Evolutionary conservation across 64 coral and sea anemone species (phyloP).

Genomic region (Montipora efflorescens): DNA sequence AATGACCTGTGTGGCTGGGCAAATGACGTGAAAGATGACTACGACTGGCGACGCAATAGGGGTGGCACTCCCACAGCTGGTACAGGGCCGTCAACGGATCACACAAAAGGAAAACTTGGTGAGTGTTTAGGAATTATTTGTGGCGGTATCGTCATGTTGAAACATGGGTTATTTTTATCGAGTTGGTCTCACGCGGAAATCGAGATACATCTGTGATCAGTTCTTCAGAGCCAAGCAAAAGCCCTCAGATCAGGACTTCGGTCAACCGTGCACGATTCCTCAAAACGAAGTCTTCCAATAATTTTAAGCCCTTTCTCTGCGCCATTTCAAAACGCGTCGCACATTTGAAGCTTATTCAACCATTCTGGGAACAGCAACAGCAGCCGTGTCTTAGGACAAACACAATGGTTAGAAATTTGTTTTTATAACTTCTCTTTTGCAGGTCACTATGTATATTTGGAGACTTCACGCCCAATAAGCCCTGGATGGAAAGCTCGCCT

Average conservation of each 20-base stretch:
- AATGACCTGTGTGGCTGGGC: conserved; percentile 77
- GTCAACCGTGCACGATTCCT: neutral
- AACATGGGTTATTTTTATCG: neutral
- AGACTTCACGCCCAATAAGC: conserved; percentile 71
- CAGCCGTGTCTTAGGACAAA: neutral
- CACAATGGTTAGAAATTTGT: too few relatives aligned
- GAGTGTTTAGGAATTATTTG: neutral
- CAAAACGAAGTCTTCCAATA: too few relatives aligned
- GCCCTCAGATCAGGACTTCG: too few relatives aligned
- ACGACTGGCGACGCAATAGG: conserved; percentile 55
- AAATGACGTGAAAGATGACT: conserved; percentile 53
- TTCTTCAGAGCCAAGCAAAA: too few relatives aligned
- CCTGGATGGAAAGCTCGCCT: conserved; percentile 74
- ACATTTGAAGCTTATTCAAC: too few relatives aligned
- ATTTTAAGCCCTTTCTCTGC: too few relatives aligned
- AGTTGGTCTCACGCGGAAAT: too few relatives aligned
- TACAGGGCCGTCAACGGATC: conserved; percentile 81
- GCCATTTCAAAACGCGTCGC: too few relatives aligned
- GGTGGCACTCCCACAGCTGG: conserved; percentile 77
- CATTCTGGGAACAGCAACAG: too few relatives aligned
- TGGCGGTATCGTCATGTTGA: neutral
- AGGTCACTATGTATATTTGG: conserved; percentile 85
- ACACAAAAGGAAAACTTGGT: conserved; percentile 72
- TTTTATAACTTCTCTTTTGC: neutral
- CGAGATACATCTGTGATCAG: too few relatives aligned